These are phyloP conservation scores for Ginglymostoma cirratum DNA, from an alignment of 2,113 vertebrate genomes.

Conservation along the genomic window DNA sequence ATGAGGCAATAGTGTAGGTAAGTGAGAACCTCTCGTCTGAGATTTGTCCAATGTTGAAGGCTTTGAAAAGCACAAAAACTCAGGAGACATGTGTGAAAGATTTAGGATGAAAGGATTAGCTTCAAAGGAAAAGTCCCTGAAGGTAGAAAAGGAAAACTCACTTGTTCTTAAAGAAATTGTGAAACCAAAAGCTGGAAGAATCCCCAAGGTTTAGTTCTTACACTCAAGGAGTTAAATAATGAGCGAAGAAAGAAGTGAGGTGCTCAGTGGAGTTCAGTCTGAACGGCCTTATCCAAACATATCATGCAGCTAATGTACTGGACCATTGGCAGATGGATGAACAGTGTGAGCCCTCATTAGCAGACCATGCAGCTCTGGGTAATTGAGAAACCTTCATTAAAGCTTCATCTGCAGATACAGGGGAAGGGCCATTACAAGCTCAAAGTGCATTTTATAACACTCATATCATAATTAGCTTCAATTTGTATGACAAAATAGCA, in stretches of 20 bases:
- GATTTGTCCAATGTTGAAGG: not conserved
- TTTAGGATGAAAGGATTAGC: not conserved
- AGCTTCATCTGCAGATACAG: slow-evolving; percentile 37
- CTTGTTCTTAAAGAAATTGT: not conserved
- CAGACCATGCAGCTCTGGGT: slow-evolving; percentile 28
- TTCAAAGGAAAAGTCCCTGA: not conserved
- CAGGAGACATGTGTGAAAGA: not conserved
- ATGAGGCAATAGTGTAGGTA: not conserved
- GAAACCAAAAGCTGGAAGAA: not conserved
- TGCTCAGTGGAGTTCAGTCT: not conserved
- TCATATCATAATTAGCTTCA: slow-evolving; percentile 38
- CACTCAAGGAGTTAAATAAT: slow-evolving; percentile 21
- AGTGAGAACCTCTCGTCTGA: not conserved
- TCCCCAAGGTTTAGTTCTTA: not conserved
- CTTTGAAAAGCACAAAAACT: not conserved
- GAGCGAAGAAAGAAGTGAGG: not conserved
- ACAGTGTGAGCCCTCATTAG: slow-evolving; percentile 37
- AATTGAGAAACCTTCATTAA: slow-evolving; percentile 37
- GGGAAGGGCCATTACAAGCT: slow-evolving; percentile 33
- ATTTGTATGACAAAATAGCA: slow-evolving; percentile 37
- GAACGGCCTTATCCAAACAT: slow-evolving; percentile 36
- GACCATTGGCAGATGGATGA: slow-evolving; percentile 35
- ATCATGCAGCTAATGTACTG: slow-evolving; percentile 32
- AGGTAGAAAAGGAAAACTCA: not conserved
- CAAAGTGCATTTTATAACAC: slow-evolving; percentile 38